These are phyloP conservation scores for Anguilla marmorata DNA, from an alignment of 2,797 vertebrate species.

Conservation along the genomic window DNA sequence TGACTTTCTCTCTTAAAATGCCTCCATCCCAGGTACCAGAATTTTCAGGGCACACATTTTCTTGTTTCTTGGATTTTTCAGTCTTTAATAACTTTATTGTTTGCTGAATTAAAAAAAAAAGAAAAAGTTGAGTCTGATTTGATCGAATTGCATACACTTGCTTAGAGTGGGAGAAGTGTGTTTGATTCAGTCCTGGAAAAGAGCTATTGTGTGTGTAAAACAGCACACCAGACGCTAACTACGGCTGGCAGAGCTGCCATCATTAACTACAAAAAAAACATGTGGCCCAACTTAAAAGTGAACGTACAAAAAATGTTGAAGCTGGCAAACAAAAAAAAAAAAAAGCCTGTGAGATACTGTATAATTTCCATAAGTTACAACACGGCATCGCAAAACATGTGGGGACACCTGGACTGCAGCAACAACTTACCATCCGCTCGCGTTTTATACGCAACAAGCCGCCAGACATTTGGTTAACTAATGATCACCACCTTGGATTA, in stretches of 20 bases:
- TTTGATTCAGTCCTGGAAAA: background rate
- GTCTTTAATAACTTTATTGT: too few relatives aligned
- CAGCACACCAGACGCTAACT: background rate
- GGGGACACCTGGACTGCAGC: background rate
- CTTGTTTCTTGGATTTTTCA: too few relatives aligned
- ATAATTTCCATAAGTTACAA: background rate
- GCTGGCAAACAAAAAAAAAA: background rate
- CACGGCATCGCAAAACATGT: background rate
- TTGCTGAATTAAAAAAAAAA: too few relatives aligned
- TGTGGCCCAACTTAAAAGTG: background rate
- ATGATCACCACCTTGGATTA: background rate
- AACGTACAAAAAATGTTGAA: background rate
- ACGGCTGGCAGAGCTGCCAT: background rate
- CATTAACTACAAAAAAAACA: background rate
- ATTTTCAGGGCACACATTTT: too few relatives aligned
- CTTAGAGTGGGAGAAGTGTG: too few relatives aligned
- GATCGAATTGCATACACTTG: too few relatives aligned
- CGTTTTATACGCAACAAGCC: background rate
- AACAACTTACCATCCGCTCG: background rate
- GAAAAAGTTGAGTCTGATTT: too few relatives aligned
- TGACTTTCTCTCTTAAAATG: too few relatives aligned
- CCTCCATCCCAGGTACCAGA: too few relatives aligned
- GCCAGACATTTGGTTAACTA: background rate
- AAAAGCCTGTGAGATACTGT: background rate
- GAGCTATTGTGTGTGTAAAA: background rate